These are phyloP conservation scores for Drosophila albomicans DNA, from an alignment of 1,140 invertebrate genomes.

Conservation along the genomic window DNA sequence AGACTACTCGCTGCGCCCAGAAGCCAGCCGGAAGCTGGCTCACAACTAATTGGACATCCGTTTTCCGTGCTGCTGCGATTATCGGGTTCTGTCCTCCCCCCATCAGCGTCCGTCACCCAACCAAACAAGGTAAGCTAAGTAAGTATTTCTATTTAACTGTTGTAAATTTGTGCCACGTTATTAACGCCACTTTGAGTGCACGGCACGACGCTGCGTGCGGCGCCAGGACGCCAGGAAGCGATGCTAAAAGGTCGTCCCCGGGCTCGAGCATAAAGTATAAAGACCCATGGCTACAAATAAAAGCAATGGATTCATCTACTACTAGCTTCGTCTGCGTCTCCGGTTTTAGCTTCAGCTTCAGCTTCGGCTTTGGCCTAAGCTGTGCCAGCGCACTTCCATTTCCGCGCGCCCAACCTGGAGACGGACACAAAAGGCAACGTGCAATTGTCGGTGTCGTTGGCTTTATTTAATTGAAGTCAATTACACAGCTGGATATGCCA, in stretches of 20 bases:
- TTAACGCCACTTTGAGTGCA: constrained; percentile 75
- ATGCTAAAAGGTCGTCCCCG: constrained; percentile 61
- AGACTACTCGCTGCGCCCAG: constrained; percentile 22
- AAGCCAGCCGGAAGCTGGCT: constrained; percentile 72
- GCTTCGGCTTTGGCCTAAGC: constrained; percentile 48
- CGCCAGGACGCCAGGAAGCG: constrained; percentile 30
- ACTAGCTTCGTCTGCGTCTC: background rate
- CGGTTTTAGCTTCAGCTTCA: background rate
- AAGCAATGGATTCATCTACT: constrained; percentile 38
- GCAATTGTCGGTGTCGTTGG: constrained; percentile 73
- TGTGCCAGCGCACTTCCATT: constrained; percentile 46
- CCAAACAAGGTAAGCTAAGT: constrained; percentile 44
- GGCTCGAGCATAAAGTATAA: constrained; percentile 34
- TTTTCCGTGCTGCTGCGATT: constrained; percentile 69
- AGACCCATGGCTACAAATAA: constrained; percentile 24
- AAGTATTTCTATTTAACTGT: constrained; percentile 51
- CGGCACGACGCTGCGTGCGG: constrained; percentile 29
- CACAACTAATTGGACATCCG: constrained; percentile 83
- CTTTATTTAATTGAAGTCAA: constrained; percentile 81
- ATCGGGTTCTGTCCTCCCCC: constrained; percentile 35
- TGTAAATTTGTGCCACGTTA: constrained; percentile 72
- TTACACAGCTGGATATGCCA: constrained; percentile 72
- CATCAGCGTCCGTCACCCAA: constrained; percentile 1
- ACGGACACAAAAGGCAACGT: constrained; percentile 62
- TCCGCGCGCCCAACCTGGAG: constrained; percentile 30